Evolutionary conservation across 2,797 vertebrate species (phyloP).

Genomic region (Macroramphosus scolopax): DNA sequence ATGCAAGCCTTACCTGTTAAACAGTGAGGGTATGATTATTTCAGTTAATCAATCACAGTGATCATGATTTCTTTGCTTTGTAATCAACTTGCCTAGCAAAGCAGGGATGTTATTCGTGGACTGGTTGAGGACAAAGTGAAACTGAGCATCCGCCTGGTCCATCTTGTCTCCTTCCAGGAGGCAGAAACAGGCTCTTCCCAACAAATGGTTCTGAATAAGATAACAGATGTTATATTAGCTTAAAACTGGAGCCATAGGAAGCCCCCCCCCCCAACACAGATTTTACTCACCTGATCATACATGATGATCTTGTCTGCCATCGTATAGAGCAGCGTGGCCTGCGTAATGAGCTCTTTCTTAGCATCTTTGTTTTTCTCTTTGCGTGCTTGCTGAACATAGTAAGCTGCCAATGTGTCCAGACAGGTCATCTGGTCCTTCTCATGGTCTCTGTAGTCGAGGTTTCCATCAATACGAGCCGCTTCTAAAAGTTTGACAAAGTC

Average conservation of each 20-base stretch:
- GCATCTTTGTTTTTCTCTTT: constrained; percentile 99
- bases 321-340: constrained; percentile 95
- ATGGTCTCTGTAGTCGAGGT: constrained; percentile 97
- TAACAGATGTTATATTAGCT: constrained; percentile 18
- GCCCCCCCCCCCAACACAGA: background rate
- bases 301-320: constrained; percentile 99
- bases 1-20: constrained; percentile 95
- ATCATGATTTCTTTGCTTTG: background rate
- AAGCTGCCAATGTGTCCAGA: constrained; percentile 94
- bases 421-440: constrained; percentile 99
- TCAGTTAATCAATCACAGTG: background rate
- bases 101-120: constrained; percentile 99
- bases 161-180: constrained; percentile 99
- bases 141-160: constrained; percentile 98
- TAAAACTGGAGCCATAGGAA: background rate
- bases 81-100: constrained; percentile 83
- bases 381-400: constrained; percentile 97
- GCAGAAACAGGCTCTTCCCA: constrained; percentile 99
- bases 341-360: constrained; percentile 98
- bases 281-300: constrained; percentile 93
- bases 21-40: constrained; percentile 12
- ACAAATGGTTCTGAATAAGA: constrained; percentile 89
- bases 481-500: constrained; percentile 98
- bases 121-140: constrained; percentile 98
- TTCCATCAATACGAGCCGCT: constrained; percentile 97